A percentile compares a stretch with the other conserved stretches of the same genome.
These are phyloP conservation scores for Plecturocebus donacophilus DNA, from an alignment of 2,113 vertebrate species.

Conservation along the genomic window DNA sequence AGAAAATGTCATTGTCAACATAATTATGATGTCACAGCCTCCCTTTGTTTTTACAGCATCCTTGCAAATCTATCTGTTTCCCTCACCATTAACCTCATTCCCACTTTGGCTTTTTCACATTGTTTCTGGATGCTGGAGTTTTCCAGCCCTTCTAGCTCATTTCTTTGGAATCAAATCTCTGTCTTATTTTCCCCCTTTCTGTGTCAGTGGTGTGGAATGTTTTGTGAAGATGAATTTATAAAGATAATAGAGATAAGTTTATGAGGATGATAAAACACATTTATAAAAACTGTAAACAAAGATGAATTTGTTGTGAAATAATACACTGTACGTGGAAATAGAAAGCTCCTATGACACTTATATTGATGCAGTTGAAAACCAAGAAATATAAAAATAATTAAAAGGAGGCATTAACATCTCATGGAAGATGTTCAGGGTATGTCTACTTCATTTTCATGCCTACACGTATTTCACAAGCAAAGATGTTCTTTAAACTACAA, in stretches of 20 bases:
- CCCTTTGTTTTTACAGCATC: too few relatives aligned
- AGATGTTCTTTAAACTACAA: background rate
- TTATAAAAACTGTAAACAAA: background rate
- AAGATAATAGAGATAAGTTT: background rate
- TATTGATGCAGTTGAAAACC: accelerated
- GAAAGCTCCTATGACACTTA: accelerated
- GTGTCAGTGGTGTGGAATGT: accelerated
- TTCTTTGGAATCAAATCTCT: background rate
- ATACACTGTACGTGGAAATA: background rate
- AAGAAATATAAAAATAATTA: background rate
- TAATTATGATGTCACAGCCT: accelerated
- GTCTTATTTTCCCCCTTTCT: accelerated
- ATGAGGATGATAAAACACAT: background rate
- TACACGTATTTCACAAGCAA: background rate
- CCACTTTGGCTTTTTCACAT: background rate
- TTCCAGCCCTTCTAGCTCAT: background rate
- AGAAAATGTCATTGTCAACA: too few relatives aligned
- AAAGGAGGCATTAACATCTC: background rate
- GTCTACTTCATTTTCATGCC: background rate
- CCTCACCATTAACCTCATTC: background rate
- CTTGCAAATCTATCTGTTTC: background rate
- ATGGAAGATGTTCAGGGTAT: too few relatives aligned
- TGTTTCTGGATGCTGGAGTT: background rate
- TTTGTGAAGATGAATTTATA: background rate
- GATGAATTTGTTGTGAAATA: too few relatives aligned